Evolutionary conservation across 2,888 invertebrate genomes (phyloP).

Genomic region (Hydropsyche betteni): DNA sequence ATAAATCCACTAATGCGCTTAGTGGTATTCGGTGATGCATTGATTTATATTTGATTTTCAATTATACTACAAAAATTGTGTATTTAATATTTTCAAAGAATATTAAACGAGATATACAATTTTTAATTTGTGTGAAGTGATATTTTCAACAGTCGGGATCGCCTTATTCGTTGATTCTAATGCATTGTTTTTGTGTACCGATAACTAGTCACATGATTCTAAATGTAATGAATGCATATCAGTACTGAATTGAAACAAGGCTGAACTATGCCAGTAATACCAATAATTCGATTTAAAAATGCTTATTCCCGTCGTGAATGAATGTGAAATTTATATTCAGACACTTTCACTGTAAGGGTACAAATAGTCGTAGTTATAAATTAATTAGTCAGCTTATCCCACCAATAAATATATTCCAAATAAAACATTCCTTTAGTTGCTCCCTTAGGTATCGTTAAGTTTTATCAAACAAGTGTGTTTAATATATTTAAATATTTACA

Average conservation of each 20-base stretch:
- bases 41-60: no score
- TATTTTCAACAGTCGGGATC: no score
- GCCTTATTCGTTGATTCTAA: no score
- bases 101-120: no score
- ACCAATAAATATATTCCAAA: slow-evolving; percentile 49
- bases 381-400: slow-evolving; percentile 48
- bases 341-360: slow-evolving; percentile 30
- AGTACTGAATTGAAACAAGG: slow-evolving; percentile 14
- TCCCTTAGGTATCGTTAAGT: slow-evolving; percentile 23
- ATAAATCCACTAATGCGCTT: no score
- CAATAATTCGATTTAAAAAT: slow-evolving; percentile 5
- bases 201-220: slow-evolving; percentile 14
- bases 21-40: no score
- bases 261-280: slow-evolving; percentile 27
- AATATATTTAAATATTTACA: slow-evolving; percentile 14
- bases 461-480: background rate
- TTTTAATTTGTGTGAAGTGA: no score
- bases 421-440: slow-evolving; percentile 47
- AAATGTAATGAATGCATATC: slow-evolving; percentile 17
- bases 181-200: background rate
- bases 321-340: background rate
- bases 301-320: background rate
- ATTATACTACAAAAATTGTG: no score
- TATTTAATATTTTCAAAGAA: no score
- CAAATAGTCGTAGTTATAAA: slow-evolving; percentile 36